phyloP scores from a whole-genome alignment of 2,888 invertebrate genomes.

The Heliconius ethilla region DNA sequence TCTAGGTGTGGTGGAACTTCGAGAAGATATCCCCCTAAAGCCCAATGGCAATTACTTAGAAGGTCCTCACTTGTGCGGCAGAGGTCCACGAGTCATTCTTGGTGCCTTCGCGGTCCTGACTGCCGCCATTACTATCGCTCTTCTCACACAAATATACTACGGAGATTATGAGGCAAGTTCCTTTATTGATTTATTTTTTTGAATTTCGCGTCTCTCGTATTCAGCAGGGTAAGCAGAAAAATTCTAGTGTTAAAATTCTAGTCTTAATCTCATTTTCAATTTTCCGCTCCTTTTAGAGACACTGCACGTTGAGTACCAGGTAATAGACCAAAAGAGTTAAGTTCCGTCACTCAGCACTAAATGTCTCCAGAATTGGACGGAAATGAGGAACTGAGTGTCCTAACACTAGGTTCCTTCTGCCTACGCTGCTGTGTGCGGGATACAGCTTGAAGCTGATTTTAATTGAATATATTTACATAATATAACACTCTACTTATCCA shows the following conservation, averaged over 20 bases:
- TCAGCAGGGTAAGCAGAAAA: neutral
- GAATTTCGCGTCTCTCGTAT: neutral
- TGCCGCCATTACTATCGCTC: constrained; percentile 85
- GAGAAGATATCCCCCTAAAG: constrained; percentile 83
- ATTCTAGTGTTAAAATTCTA: too few relatives aligned
- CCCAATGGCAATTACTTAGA: constrained; percentile 54
- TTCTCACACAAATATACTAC: constrained; percentile 87
- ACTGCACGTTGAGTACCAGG: too few relatives aligned
- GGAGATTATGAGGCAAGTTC: constrained; percentile 84
- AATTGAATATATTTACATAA: neutral
- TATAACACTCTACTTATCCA: neutral
- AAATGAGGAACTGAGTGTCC: too few relatives aligned
- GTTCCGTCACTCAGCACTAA: neutral
- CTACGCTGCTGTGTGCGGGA: too few relatives aligned
- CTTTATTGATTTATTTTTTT: neutral
- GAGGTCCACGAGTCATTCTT: constrained; percentile 85
- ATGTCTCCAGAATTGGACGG: too few relatives aligned
- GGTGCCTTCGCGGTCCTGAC: constrained; percentile 85
- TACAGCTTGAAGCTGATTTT: too few relatives aligned
- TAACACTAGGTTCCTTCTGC: too few relatives aligned
- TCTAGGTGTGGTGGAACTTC: constrained; percentile 70
- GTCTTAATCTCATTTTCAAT: too few relatives aligned
- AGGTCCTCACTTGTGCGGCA: constrained; percentile 49
- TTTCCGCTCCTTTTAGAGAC: too few relatives aligned
- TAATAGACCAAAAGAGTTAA: too few relatives aligned